Conservation (phyloP, 2,888 invertebrate genomes). For the Drosophila conformis region DNA sequence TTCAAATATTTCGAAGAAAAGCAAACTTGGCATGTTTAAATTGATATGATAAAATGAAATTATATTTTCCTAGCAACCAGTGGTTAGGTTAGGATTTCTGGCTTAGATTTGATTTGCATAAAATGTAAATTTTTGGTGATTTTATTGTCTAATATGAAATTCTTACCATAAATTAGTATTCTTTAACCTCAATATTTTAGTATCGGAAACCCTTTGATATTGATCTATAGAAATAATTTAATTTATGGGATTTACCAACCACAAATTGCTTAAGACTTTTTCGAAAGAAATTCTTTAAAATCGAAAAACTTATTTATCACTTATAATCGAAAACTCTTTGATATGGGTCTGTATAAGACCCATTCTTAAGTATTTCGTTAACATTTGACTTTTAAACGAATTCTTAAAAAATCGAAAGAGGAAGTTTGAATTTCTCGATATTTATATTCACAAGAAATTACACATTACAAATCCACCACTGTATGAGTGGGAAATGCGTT, state of each 20-base stretch:
- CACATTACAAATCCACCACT: background rate
- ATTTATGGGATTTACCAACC: background rate
- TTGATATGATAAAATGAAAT: background rate
- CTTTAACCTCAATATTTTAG: background rate
- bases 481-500: slow-evolving; percentile 1
- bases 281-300: background rate
- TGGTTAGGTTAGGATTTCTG: background rate
- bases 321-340: background rate
- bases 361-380: background rate
- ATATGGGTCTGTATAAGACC: background rate
- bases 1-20: background rate
- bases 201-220: background rate
- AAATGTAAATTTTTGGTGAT: background rate
- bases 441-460: background rate
- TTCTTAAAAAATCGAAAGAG: too few relatives aligned
- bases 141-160: background rate
- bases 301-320: background rate
- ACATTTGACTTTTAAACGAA: background rate
- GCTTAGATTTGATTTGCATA: background rate
- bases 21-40: background rate
- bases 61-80: background rate
- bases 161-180: background rate
- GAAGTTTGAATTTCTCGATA: background rate
- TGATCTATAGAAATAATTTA: background rate
- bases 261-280: background rate